Conservation (phyloP, 2,888 invertebrate genomes). For the Chrysolina americana region DNA sequence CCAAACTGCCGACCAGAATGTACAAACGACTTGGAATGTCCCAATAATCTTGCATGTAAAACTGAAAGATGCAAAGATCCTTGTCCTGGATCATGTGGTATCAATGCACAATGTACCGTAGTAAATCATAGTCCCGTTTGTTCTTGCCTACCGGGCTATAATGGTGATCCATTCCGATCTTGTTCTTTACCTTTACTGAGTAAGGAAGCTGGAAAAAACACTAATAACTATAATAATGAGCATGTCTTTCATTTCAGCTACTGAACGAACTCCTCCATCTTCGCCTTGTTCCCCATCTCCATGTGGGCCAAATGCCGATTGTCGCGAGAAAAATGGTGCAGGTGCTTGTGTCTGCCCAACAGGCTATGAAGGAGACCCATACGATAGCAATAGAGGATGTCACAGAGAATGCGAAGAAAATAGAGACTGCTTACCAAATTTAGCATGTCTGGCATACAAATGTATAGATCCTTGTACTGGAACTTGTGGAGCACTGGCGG, state of each 20-base stretch:
- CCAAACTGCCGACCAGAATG: slow-evolving; percentile 91
- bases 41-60: slow-evolving; percentile 84
- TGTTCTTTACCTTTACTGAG: slow-evolving; percentile 69
- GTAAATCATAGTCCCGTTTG: slow-evolving; percentile 87
- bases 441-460: slow-evolving; percentile 86
- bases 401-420: slow-evolving; percentile 85
- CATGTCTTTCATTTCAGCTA: slow-evolving; percentile 69
- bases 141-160: slow-evolving; percentile 86
- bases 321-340: slow-evolving; percentile 85
- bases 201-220: slow-evolving; percentile 57
- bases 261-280: slow-evolving; percentile 76
- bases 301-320: slow-evolving; percentile 89
- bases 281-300: slow-evolving; percentile 88
- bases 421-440: slow-evolving; percentile 79
- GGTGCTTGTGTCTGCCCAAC: slow-evolving; percentile 88
- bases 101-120: slow-evolving; percentile 86
- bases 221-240: slow-evolving; percentile 15
- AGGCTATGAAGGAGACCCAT: slow-evolving; percentile 88
- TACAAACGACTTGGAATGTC: slow-evolving; percentile 84
- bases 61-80: slow-evolving; percentile 88
- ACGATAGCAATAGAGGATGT: slow-evolving; percentile 78
- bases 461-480: slow-evolving; percentile 89
- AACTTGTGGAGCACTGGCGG: slow-evolving; percentile 85
- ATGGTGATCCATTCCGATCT: slow-evolving; percentile 81
- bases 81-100: slow-evolving; percentile 85